Evolutionary conservation across 92 coral and sea anemone species (phyloP).

Genomic region (Plumapathes pennacea): DNA sequence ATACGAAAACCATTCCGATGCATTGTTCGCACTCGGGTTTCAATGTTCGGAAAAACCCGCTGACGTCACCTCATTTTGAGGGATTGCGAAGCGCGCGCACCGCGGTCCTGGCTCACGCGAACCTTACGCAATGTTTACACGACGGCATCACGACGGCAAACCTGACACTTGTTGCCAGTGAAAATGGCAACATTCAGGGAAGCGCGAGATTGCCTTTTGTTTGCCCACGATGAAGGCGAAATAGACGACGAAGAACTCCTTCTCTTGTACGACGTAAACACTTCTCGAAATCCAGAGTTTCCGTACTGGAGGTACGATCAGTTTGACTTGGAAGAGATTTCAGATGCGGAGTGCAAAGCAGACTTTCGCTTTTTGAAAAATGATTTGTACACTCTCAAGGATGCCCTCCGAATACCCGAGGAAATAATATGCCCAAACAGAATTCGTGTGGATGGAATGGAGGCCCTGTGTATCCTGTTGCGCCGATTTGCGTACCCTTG

Average conservation of each 20-base stretch:
- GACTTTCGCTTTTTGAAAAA: constrained; percentile 56
- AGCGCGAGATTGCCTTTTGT: constrained; percentile 21
- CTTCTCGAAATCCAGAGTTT: constrained; percentile 49
- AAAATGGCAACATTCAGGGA: constrained; percentile 19
- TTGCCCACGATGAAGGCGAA: constrained; percentile 13
- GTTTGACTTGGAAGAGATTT: constrained; percentile 46
- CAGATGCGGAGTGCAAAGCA: constrained; percentile 50
- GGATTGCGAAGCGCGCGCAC: too few species aligned
- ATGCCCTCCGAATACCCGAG: constrained; percentile 44
- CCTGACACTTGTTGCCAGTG: too few species aligned
- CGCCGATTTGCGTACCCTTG: constrained; percentile 40
- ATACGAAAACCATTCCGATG: too few species aligned
- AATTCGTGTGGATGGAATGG: constrained; percentile 23
- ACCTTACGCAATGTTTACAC: constrained; percentile 1
- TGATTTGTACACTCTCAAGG: constrained; percentile 40
- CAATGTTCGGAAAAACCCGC: too few species aligned
- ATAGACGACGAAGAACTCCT: constrained; percentile 20
- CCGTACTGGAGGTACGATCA: constrained; percentile 61
- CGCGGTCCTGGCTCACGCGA: too few species aligned
- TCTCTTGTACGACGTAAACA: constrained; percentile 37
- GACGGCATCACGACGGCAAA: not conserved
- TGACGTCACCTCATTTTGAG: too few species aligned
- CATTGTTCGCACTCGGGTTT: too few species aligned
- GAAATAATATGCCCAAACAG: constrained; percentile 28
- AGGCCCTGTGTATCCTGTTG: constrained; percentile 32